Evolutionary conservation across 2,113 vertebrate species (phyloP).

Genomic region (Probosciger aterrimus): DNA sequence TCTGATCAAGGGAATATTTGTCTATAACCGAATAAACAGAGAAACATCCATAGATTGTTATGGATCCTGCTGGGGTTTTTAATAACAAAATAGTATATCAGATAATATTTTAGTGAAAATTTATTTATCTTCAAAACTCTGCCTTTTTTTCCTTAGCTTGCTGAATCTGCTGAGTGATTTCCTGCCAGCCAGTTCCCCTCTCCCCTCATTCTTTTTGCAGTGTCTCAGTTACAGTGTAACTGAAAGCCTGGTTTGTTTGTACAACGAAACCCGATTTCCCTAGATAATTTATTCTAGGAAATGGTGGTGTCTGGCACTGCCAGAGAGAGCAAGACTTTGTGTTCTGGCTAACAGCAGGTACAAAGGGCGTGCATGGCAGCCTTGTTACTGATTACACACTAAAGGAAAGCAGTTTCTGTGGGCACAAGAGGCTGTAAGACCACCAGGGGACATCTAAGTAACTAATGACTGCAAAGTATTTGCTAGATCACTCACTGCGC

Average conservation of each 20-base stretch:
- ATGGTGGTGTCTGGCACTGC: conserved; percentile 9
- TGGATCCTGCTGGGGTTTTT: not conserved
- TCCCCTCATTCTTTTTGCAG: not conserved
- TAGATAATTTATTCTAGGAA: conserved; percentile 38
- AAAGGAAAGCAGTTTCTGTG: not conserved
- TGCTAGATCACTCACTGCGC: not conserved
- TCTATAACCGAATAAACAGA: not conserved
- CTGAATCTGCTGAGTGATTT: not conserved
- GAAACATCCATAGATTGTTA: not conserved
- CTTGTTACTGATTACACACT: not conserved
- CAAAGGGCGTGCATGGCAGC: not conserved
- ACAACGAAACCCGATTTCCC: not conserved
- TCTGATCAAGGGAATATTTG: not conserved
- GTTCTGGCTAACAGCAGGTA: not conserved
- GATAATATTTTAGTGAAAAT: not conserved
- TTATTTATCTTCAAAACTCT: not conserved
- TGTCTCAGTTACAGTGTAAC: conserved; percentile 28
- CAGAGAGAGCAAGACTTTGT: not conserved
- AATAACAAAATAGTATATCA: not conserved
- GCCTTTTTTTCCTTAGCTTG: not conserved
- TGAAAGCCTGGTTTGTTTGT: conserved; percentile 15
- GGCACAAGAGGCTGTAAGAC: not conserved
- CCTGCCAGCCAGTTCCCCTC: not conserved
- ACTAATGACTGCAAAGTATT: not conserved
- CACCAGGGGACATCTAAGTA: not conserved